These are phyloP conservation scores for Mugil cephalus DNA, from an alignment of 2,113 vertebrate genomes.

Conservation along the genomic window DNA sequence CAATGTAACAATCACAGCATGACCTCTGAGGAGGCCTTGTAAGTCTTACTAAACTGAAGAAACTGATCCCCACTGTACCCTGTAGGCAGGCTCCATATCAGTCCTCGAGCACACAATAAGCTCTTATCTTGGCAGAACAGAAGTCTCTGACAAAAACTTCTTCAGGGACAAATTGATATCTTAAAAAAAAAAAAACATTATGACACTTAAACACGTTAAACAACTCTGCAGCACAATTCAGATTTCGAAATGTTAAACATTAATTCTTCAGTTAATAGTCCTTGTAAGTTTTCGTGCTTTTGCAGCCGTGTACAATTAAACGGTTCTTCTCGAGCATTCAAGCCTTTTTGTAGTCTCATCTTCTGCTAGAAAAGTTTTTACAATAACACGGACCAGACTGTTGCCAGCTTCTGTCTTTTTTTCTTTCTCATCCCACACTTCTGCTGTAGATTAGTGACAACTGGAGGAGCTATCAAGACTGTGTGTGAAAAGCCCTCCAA, in stretches of 20 bases:
- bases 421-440: constrained; percentile 24
- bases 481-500: constrained; percentile 42
- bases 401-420: constrained; percentile 10
- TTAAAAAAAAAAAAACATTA: constrained; percentile 46
- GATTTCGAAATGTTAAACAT: constrained; percentile 36
- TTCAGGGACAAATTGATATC: constrained; percentile 59
- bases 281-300: constrained; percentile 13
- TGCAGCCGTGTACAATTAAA: constrained; percentile 12
- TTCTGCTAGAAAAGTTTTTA: constrained; percentile 18
- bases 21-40: constrained; percentile 66
- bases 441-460: constrained; percentile 67
- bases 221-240: constrained; percentile 41
- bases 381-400: background rate
- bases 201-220: constrained; percentile 59
- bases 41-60: constrained; percentile 61
- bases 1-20: constrained; percentile 64
- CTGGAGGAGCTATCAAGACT: constrained; percentile 26
- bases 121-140: constrained; percentile 73
- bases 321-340: background rate
- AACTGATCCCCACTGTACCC: constrained; percentile 64
- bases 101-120: constrained; percentile 63
- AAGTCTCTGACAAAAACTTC: constrained; percentile 63
- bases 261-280: constrained; percentile 39
- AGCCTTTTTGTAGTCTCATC: background rate
- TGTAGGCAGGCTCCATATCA: constrained; percentile 60